phyloP scores from a whole-genome alignment of 35 echinoderm and acorn worm genomes.

The Apostichopus californicus region DNA sequence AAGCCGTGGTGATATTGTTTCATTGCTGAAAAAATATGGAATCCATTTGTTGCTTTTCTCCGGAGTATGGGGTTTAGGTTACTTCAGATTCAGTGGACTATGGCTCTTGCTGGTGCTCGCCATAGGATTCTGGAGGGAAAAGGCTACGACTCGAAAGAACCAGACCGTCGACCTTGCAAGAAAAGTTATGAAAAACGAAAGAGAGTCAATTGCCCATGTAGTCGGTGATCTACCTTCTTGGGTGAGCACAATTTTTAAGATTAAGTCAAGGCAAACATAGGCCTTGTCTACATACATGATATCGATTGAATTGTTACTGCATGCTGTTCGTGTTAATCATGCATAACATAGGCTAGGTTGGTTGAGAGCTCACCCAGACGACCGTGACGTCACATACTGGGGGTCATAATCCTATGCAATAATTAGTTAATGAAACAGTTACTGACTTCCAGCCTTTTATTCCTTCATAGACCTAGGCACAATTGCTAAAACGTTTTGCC shows the following conservation, averaged over 20 bases:
- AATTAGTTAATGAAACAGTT: no score
- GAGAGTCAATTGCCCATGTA: conserved; percentile 62
- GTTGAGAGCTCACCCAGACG: no score
- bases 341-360: no score
- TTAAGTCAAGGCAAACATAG: no score
- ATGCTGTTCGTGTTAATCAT: no score
- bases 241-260: conserved; percentile 50
- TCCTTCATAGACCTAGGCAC: no score
- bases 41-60: conserved; percentile 61
- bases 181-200: conserved; percentile 74
- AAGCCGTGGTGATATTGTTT: conserved; percentile 31
- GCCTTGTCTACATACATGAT: no score
- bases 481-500: no score
- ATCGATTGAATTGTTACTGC: no score
- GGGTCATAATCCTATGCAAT: no score
- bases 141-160: conserved; percentile 50
- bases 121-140: conserved; percentile 79
- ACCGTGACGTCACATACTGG: no score
- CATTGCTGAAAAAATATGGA: conserved; percentile 55
- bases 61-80: conserved; percentile 73
- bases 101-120: conserved; percentile 71
- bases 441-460: no score
- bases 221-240: conserved; percentile 82
- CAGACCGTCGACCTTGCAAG: conserved; percentile 60
- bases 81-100: conserved; percentile 76